Percentiles rank a stretch among this genome's conserved stretches.
Conservation (phyloP, 2,888 invertebrate genomes). For the Eremobia ochroleuca region DNA sequence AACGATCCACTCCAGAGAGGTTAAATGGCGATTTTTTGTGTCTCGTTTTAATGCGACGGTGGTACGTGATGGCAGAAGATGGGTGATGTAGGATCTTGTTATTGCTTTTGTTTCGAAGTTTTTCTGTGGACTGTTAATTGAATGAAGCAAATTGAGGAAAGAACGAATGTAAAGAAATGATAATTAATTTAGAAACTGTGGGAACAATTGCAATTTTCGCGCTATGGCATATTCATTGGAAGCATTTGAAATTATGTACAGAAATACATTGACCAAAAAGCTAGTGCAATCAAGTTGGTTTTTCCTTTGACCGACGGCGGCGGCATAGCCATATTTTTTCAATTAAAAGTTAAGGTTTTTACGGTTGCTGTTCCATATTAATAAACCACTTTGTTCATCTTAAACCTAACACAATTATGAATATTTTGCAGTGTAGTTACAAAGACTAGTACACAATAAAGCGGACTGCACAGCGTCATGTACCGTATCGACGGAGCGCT, state of each 20-base stretch:
- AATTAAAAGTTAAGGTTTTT: neutral
- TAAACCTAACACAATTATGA: conserved; percentile 29
- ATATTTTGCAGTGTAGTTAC: conserved; percentile 56
- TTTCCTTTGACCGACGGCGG: neutral
- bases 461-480: conserved; percentile 62
- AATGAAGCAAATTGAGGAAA: conserved; percentile 12
- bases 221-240: neutral
- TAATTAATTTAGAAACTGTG: neutral
- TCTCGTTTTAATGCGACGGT: conserved; percentile 78
- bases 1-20: conserved; percentile 76
- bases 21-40: conserved; percentile 76
- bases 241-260: neutral
- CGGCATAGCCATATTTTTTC: neutral
- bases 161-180: neutral
- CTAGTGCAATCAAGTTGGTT: neutral
- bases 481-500: conserved; percentile 65
- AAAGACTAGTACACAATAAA: conserved; percentile 61
- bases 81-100: conserved; percentile 59
- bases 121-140: conserved; percentile 33
- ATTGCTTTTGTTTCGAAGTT: conserved; percentile 62
- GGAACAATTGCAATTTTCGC: neutral
- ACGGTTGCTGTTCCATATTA: too few relatives aligned
- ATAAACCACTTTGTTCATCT: conserved; percentile 25
- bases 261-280: neutral
- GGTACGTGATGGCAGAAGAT: conserved; percentile 77